Evolutionary conservation across 2,888 invertebrate species (phyloP), one percentile per base, ranked within the genome.

Genomic region (Macaria notata): DNA sequence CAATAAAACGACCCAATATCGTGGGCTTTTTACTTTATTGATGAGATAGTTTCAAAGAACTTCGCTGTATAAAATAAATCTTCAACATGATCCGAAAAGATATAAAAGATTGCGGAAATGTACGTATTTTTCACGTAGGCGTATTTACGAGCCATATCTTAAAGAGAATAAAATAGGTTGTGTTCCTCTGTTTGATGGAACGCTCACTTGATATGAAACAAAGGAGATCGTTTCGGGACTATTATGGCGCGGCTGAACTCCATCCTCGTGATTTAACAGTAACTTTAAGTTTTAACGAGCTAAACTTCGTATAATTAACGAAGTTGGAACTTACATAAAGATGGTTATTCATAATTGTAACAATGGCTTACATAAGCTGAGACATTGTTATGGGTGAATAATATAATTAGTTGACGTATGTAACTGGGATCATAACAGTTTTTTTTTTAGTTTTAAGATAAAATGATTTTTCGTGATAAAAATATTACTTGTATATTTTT

Each of bases 1-100:
- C 83, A 86, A 85, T 86, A 87, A 87, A 85, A 85, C 79, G 81
- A 76, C 79, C 78, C 84, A 83, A 86, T 88, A 84, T 76, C 78
- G 76, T 76, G 71, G 79, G 74, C 76, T 79, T 82, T 83, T 82
- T 81, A 77, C 73, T 78, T 82, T 82, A 85, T 86, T 85, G 84
- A 84, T 78, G 79, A 80, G 76, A 75, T 79, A 75, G 73, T 76
- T 74, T 62, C 68, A 72, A 69, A 68, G 64, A 62, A 71, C 59
- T 71, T 72, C 66, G 68, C 66, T 67, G 69, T n/a, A 41, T 41
- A 38, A 38, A 72, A 72, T 70, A 70, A 72, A 76, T 74, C 69
- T 74, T 75, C 70, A 66, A 65, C 59, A 61, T 56, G 56, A 51
- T 54, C 66, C 65, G 61, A 57, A 54, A 54, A 60, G 47, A 36